Evolutionary conservation across 2,888 invertebrate genomes (phyloP).

Genomic region (Coelopa pilipes): DNA sequence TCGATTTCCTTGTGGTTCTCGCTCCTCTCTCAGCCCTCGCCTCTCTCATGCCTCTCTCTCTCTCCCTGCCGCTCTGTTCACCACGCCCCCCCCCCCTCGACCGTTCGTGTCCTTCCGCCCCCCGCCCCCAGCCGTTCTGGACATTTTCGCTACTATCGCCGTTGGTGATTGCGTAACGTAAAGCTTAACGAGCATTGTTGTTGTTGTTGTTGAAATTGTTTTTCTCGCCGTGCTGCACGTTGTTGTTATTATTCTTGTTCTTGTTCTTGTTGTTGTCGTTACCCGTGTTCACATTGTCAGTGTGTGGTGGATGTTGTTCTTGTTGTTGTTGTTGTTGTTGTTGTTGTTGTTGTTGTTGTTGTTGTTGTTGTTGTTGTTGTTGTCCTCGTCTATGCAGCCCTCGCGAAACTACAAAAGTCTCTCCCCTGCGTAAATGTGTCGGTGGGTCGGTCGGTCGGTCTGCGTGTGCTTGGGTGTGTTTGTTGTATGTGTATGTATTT

Average conservation of each 20-base stretch:
- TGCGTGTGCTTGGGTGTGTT: background rate
- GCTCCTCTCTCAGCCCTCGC: no score
- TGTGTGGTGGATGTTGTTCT: no score
- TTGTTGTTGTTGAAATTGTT: background rate
- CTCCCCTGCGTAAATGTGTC: background rate
- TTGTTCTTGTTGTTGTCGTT: no score
- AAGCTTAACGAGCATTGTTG: conserved; percentile 28
- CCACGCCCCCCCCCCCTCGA: conserved; percentile 1
- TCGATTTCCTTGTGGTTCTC: no score
- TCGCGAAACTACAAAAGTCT: background rate
- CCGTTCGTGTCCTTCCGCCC: background rate
- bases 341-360: conserved; percentile 12
- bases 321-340: conserved; percentile 12
- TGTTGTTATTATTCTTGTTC: no score
- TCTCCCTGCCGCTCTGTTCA: background rate
- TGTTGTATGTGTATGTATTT: background rate
- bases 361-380: conserved; percentile 27
- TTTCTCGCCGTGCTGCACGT: no score
- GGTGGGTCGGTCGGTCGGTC: background rate
- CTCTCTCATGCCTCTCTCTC: no score
- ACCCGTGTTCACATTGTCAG: no score
- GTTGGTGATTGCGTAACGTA: conserved; percentile 35
- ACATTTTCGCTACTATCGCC: conserved; percentile 22
- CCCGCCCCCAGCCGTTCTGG: background rate
- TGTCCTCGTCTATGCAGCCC: conserved; percentile 1